Conservation (phyloP, 2,888 invertebrate genomes). For the Amblyjoppa fuscipennis region DNA sequence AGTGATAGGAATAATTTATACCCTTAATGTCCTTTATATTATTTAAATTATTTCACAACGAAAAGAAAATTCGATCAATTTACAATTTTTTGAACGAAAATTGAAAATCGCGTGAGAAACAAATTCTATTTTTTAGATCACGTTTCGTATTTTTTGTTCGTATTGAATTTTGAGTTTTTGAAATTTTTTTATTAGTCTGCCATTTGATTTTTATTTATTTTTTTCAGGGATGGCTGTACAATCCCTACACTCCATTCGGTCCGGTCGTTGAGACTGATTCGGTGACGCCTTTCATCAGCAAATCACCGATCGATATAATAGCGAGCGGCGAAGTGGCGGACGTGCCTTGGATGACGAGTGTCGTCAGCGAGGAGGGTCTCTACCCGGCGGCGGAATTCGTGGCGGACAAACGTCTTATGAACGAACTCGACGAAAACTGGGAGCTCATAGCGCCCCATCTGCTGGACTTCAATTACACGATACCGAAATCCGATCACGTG, state of each 20-base stretch:
- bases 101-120: too few species aligned
- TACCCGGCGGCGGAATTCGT: conserved; percentile 88
- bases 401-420: conserved; percentile 83
- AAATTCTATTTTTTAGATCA: too few species aligned
- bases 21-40: too few species aligned
- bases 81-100: too few species aligned
- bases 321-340: conserved; percentile 87
- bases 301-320: conserved; percentile 88
- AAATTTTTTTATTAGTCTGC: not conserved
- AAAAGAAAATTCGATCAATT: too few species aligned
- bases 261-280: conserved; percentile 89
- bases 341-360: conserved; percentile 89
- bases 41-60: too few species aligned
- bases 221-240: conserved; percentile 87
- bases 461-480: conserved; percentile 87
- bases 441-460: conserved; percentile 87
- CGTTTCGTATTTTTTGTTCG: too few species aligned
- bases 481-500: conserved; percentile 72
- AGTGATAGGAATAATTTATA: too few species aligned
- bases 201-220: not conserved
- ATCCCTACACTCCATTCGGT: conserved; percentile 90
- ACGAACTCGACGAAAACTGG: conserved; percentile 87
- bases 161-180: not conserved
- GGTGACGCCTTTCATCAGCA: conserved; percentile 88
- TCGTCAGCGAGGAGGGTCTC: conserved; percentile 90